Base-by-base conservation (phyloP, 1,140 invertebrate genomes). In the Diplogasteroides magnus region DNA sequence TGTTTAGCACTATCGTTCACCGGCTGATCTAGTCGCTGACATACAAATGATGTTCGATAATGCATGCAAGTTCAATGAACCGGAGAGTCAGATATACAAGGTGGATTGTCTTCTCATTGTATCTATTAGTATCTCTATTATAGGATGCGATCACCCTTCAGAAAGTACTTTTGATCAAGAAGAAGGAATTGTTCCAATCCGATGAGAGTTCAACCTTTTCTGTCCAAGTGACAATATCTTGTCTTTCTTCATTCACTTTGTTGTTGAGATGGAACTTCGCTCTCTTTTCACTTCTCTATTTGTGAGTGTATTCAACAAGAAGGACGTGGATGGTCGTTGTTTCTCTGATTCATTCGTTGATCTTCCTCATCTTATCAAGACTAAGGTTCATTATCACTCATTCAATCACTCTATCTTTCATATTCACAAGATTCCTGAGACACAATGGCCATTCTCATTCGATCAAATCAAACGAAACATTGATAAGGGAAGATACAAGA, bases 61-160 rank as follows among this genome's bases (percentile, higher is more conserved):
- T 84, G 96, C 95, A 29, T 98, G 94, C 86, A 96, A 96, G 85
- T 99, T 96, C 83, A 98, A 99, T 84, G 96, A 98, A 83, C 95
- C 96, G 0, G 94, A 97, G 83, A 97, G 94, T 0, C 91, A 95
- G 82, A 96, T 98, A 76, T 99, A 98, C 83, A 97, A 97, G 86
- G 88, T 89, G 83, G 83, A 83, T 75, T 71, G 23, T 69, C 6
- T 69, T 26, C 0, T 13, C 13, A 67, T 48, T 26, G 11, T 11
- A 6, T 64, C 28, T 31, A 64, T 27, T 63, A 6, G 55, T 25
- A 60, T 26, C 25, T 63, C 37, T 19, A 19, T 37, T 77, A 75
- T 70, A 89, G 87, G 95, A 98, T 85, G 94, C 95, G 0, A 85
- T 98, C 64, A 90, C 93, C 32, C 84, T 98, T 71, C 94, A 97